Evolutionary conservation across 1,140 invertebrate genomes (phyloP).

Genomic region (Aphidius gifuensis): DNA sequence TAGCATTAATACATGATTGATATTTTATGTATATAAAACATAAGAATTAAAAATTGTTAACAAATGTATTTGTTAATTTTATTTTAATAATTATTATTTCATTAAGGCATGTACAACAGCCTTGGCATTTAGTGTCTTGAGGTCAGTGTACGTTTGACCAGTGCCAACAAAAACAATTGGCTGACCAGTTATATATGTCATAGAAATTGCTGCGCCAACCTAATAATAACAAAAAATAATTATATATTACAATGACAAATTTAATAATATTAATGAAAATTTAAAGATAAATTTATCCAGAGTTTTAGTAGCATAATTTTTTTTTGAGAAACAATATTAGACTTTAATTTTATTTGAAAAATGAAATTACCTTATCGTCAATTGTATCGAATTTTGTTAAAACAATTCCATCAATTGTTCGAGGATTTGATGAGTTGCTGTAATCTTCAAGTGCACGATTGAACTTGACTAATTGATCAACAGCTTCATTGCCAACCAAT

Average conservation of each 20-base stretch:
- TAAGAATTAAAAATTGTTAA: background rate
- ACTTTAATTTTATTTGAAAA: background rate
- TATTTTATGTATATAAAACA: background rate
- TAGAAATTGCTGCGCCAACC: slow-evolving; percentile 98
- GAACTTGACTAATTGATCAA: slow-evolving; percentile 98
- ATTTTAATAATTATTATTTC: slow-evolving; percentile 64
- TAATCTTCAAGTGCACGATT: slow-evolving; percentile 94
- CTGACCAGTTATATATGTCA: slow-evolving; percentile 99
- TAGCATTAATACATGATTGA: background rate
- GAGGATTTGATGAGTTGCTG: slow-evolving; percentile 76
- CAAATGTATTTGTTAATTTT: background rate
- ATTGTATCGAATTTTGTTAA: slow-evolving; percentile 99
- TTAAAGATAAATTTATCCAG: no score
- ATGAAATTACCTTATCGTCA: slow-evolving; percentile 83
- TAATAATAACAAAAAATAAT: slow-evolving; percentile 46
- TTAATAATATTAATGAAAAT: slow-evolving; percentile 6
- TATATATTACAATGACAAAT: slow-evolving; percentile 1
- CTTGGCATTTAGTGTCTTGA: slow-evolving; percentile 94
- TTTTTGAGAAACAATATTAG: no score
- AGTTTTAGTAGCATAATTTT: no score
- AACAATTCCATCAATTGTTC: slow-evolving; percentile 96
- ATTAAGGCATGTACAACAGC: slow-evolving; percentile 95
- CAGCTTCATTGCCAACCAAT: slow-evolving; percentile 98
- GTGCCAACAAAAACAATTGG: slow-evolving; percentile 99
- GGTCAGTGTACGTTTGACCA: slow-evolving; percentile 97